Evolutionary conservation across 1,140 invertebrate genomes (phyloP), one percentile per base, ranked within the genome.

Genomic region (Cydia fagiglandana): DNA sequence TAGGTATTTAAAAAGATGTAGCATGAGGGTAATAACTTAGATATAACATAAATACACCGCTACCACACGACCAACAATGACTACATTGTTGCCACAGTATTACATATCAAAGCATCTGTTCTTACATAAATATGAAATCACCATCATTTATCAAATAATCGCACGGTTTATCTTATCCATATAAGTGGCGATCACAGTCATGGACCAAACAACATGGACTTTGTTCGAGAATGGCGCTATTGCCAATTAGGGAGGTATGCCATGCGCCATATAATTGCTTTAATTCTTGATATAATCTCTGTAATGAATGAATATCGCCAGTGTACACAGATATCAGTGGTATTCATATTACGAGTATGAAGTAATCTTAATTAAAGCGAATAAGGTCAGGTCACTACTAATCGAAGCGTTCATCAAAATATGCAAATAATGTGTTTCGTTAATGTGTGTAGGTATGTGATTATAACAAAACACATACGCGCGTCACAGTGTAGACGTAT

Each of bases 181-280:
- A 17, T 12, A n/a, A 12, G 34, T 66, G 28, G 0, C 24, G 64
- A 10, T 12, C n/a, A 68, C 15, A 38, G 66, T 38, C 15, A 68
- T 68, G 7, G 66, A 38, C 45, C 20, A 68, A 34, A 68, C 34
- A 70, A 70, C 34, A 5, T n/a, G 66, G 66, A 45, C 66, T 70
- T 70, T 70, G 66, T 70, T 70, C 66, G 30, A 70, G 45, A 70
- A 70, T 70, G 30, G 34, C 66, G 20, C 56, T 61, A 0, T 1
- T 10, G 56, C 15, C 20, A 61, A 61, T 61, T 61, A 61, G 20
- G 20, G 5, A 24, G 20, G 20, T 61, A 61, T 61, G 17, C 56
- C 7, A 61, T 24, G 56, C 56, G 56, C 20, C 53, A 17, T 56
- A 17, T 56, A 17, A 61, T 24, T 61, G 56, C 56, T 61, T 10